Evolutionary conservation across 2,888 invertebrate genomes (phyloP).

Genomic region (Rhaphigaster nebulosa): DNA sequence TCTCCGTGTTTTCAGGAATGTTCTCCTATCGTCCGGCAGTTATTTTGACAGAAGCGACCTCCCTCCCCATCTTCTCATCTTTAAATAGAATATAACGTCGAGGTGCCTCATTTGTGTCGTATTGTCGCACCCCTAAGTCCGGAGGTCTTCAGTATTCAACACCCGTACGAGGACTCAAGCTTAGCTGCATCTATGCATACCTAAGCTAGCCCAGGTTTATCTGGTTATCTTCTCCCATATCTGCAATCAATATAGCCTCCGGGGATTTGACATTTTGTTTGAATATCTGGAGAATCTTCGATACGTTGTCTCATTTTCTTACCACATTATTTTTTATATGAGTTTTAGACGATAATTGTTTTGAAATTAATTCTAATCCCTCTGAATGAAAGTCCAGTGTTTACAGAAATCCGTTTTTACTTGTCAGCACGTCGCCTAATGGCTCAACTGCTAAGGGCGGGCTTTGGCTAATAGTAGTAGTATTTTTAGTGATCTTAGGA

Average conservation of each 20-base stretch:
- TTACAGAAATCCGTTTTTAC: too few species aligned
- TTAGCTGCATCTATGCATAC: constrained; percentile 3
- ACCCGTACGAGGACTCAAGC: not conserved
- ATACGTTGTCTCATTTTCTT: too few species aligned
- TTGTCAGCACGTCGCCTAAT: too few species aligned
- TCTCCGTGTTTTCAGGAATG: not conserved
- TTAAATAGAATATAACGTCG: not conserved
- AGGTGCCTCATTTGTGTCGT: not conserved
- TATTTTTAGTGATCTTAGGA: too few species aligned
- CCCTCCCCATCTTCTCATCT: not conserved
- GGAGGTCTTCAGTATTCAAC: constrained; percentile 8
- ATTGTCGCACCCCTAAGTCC: not conserved
- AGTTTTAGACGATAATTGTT: too few species aligned
- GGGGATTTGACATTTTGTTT: not conserved
- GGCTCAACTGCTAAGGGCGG: too few species aligned
- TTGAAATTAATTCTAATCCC: too few species aligned
- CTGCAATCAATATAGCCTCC: not conserved
- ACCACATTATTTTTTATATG: too few species aligned
- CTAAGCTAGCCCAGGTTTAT: not conserved
- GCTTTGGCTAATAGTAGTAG: too few species aligned
- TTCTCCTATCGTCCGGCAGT: not conserved
- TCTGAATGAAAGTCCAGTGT: too few species aligned
- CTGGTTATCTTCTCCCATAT: constrained; percentile 1
- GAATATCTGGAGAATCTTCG: not conserved
- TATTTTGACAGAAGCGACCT: not conserved